These are phyloP conservation scores for Mycteria americana DNA, from an alignment of 2,797 vertebrate species.

Conservation along the genomic window DNA sequence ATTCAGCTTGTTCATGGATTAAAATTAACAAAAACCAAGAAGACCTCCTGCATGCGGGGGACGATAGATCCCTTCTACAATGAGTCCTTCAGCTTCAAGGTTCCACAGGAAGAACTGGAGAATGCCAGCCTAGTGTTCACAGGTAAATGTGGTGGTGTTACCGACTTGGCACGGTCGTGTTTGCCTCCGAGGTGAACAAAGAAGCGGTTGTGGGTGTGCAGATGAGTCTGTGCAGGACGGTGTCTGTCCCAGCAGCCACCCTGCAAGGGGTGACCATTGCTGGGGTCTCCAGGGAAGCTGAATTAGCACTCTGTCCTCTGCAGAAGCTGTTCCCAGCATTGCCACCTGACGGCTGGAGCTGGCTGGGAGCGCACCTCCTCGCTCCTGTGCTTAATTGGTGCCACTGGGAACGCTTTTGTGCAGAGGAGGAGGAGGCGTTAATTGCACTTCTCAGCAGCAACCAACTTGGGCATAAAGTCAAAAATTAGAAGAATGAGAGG, in stretches of 20 bases:
- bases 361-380: neutral
- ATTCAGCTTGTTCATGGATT: slow-evolving; percentile 88
- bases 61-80: slow-evolving; percentile 91
- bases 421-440: neutral
- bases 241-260: neutral
- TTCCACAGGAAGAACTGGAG: slow-evolving; percentile 84
- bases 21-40: slow-evolving; percentile 88
- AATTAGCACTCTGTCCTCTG: neutral
- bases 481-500: neutral
- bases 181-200: neutral
- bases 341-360: neutral
- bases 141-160: slow-evolving; percentile 70
- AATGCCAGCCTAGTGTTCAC: slow-evolving; percentile 89
- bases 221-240: neutral
- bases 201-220: neutral
- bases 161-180: accelerated
- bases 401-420: neutral
- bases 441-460: neutral
- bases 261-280: accelerated
- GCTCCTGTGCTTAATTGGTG: neutral
- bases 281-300: neutral
- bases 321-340: neutral
- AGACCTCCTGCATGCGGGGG: slow-evolving; percentile 86
- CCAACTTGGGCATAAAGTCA: neutral
- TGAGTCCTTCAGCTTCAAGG: slow-evolving; percentile 89